Evolutionary conservation across 2,113 vertebrate species (phyloP).

Genomic region (Entelurus aequoreus): DNA sequence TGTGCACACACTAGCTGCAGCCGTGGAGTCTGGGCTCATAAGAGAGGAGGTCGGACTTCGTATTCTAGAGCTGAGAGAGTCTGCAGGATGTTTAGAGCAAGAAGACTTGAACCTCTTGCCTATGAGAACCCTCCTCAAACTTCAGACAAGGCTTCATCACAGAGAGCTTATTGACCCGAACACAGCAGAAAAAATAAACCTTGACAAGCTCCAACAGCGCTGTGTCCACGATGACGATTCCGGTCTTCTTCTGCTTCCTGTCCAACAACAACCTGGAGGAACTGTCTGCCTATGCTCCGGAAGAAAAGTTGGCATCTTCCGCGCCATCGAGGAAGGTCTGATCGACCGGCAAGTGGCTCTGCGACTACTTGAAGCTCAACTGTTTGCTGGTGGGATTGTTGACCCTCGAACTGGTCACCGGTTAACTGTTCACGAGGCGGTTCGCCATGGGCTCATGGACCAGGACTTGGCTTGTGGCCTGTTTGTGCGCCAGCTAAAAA

Average conservation of each 20-base stretch:
- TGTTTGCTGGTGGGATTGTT: conserved; percentile 91
- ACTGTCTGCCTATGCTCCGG: conserved; percentile 81
- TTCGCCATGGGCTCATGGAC: conserved; percentile 79
- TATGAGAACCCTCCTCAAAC: conserved; percentile 57
- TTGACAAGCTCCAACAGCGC: conserved; percentile 74
- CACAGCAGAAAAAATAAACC: conserved; percentile 80
- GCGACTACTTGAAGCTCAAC: conserved; percentile 84
- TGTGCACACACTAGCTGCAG: conserved; percentile 66
- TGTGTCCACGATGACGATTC: conserved; percentile 78
- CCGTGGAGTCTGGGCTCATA: conserved; percentile 77
- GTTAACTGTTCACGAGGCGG: conserved; percentile 78
- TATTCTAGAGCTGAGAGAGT: conserved; percentile 75
- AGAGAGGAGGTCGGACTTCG: conserved; percentile 76
- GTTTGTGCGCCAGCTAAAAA: conserved; percentile 79
- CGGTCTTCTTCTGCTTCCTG: conserved; percentile 79
- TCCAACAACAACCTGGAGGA: conserved; percentile 82
- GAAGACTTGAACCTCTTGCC: conserved; percentile 67
- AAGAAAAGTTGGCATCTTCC: conserved; percentile 82
- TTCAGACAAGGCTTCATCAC: conserved; percentile 63
- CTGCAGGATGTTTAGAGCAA: conserved; percentile 77
- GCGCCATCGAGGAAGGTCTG: conserved; percentile 84
- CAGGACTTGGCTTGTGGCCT: conserved; percentile 84
- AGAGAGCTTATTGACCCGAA: conserved; percentile 87
- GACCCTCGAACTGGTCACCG: conserved; percentile 87
- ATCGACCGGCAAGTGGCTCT: conserved; percentile 81